Conservation (phyloP, 1,140 invertebrate species). For the Vanessa tameamea region DNA sequence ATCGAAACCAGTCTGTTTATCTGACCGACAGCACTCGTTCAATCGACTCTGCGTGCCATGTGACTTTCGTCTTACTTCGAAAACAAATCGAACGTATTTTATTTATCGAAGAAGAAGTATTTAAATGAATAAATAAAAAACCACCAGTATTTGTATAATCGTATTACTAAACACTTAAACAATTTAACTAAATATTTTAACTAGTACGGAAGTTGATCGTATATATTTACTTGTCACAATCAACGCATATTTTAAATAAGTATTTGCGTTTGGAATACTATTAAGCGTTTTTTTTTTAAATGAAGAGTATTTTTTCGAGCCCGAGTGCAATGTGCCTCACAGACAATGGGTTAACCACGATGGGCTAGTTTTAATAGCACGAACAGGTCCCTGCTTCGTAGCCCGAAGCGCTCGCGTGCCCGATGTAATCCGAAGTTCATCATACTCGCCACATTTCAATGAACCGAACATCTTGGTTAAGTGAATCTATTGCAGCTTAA, state of each 20-base stretch:
- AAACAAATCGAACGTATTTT: slow-evolving; percentile 1
- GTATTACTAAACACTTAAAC: not conserved
- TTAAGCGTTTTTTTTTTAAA: not conserved
- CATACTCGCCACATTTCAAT: slow-evolving; percentile 68
- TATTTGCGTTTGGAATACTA: not conserved
- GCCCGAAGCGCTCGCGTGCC: slow-evolving; percentile 54
- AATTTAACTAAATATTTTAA: not conserved
- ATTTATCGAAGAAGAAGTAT: not conserved
- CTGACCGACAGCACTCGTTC: slow-evolving; percentile 54
- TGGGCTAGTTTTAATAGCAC: slow-evolving; percentile 43
- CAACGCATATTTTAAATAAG: not conserved
- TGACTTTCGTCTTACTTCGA: slow-evolving; percentile 8
- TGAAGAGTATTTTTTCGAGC: not conserved
- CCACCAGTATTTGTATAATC: too few relatives aligned
- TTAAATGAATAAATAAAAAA: not conserved
- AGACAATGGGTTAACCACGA: slow-evolving; percentile 20
- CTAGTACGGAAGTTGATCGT: not conserved
- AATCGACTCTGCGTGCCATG: slow-evolving; percentile 41
- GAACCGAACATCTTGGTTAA: slow-evolving; percentile 50
- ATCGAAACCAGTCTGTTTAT: slow-evolving; percentile 75
- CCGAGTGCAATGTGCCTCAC: slow-evolving; percentile 54
- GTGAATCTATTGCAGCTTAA: slow-evolving; percentile 17
- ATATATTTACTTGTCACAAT: not conserved
- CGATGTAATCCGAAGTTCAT: slow-evolving; percentile 58
- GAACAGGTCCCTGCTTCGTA: slow-evolving; percentile 59